Conservation (phyloP, 1,140 invertebrate genomes). For the Eumaeus atala region DNA sequence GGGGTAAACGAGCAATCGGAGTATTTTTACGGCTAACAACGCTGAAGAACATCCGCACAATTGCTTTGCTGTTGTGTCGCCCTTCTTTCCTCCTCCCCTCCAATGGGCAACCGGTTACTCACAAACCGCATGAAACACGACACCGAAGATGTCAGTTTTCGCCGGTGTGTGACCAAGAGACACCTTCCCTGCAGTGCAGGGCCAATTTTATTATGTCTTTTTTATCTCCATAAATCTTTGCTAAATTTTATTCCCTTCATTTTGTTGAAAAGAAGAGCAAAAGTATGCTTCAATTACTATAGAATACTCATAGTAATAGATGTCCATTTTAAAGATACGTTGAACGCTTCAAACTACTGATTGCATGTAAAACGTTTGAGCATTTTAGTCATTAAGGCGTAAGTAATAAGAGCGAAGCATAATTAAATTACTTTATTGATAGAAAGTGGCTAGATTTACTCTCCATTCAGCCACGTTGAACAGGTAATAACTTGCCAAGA, state of each 20-base stretch:
- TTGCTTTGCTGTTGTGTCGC: no score
- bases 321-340: slow-evolving; percentile 1
- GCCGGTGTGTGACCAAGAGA: no score
- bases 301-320: neutral
- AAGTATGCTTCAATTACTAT: neutral
- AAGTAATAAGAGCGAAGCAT: neutral
- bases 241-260: neutral
- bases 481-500: slow-evolving; percentile 56
- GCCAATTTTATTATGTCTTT: no score
- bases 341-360: neutral
- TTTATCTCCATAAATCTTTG: no score
- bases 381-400: neutral
- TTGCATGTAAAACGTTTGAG: neutral
- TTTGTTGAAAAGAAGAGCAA: neutral
- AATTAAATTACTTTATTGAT: slow-evolving; percentile 22
- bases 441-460: slow-evolving; percentile 68
- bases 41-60: no score
- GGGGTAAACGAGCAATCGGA: no score
- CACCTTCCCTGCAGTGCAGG: no score
- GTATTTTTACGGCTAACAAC: no score
- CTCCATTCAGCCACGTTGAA: slow-evolving; percentile 60
- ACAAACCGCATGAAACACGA: no score
- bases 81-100: no score
- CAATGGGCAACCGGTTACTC: no score
- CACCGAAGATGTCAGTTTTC: no score